A percentile compares a stretch with the other conserved stretches of the same genome.
These are phyloP conservation scores for Turnix velox DNA, from an alignment of 2,113 vertebrate species.

Conservation along the genomic window DNA sequence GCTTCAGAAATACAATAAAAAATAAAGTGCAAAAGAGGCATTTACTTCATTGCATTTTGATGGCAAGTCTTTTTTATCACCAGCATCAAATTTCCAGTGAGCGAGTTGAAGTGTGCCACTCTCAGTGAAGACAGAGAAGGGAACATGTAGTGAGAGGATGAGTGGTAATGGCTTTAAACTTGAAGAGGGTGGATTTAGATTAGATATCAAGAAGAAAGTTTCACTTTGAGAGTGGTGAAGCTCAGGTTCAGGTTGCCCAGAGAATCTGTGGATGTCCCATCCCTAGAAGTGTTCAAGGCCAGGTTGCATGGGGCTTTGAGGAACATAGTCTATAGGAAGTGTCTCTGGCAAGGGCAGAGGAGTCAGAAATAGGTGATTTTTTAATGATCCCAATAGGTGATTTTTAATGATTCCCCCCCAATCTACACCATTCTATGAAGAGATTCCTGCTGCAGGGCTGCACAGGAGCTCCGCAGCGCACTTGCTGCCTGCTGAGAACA, in stretches of 20 bases:
- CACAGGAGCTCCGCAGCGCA: not conserved
- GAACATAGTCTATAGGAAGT: too few relatives aligned
- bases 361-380: not conserved
- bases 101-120: accelerated
- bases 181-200: not conserved
- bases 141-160: not conserved
- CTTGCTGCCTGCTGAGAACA: not conserved
- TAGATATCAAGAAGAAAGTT: not conserved
- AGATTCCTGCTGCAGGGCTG: not conserved
- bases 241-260: not conserved
- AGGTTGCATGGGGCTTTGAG: too few relatives aligned
- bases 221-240: not conserved
- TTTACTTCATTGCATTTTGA: not conserved
- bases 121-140: not conserved
- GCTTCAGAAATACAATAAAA: not conserved
- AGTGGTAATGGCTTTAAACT: not conserved
- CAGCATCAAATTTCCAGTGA: not conserved
- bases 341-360: not conserved
- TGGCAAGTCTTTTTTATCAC: not conserved
- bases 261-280: not conserved
- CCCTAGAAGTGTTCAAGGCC: not conserved
- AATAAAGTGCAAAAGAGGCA: not conserved
- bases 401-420: not conserved
- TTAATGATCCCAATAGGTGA: not conserved
- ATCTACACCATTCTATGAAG: not conserved